Conservation (phyloP, 2,113 vertebrate genomes). For the Trochalopteron elliotii region DNA sequence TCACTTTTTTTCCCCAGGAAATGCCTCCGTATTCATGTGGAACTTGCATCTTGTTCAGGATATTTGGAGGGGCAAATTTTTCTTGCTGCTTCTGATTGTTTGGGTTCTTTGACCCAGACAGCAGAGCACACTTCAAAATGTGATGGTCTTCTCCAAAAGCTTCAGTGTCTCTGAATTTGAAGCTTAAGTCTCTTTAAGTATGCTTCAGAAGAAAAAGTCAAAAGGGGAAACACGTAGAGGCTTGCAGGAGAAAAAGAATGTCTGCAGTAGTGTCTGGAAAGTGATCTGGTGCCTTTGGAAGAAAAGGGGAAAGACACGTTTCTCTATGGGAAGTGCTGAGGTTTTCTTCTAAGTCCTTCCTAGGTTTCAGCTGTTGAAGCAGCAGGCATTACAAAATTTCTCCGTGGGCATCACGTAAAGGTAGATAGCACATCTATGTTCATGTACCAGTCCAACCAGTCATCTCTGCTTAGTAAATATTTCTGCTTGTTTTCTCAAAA, state of each 20-base stretch:
- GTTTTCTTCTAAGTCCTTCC: neutral
- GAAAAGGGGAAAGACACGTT: neutral
- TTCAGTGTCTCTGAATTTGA: neutral
- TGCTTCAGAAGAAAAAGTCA: neutral
- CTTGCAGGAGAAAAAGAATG: neutral
- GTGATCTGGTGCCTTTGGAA: neutral
- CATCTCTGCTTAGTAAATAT: neutral
- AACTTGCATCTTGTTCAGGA: neutral
- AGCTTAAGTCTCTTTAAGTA: neutral
- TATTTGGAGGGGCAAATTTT: neutral
- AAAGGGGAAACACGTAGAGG: neutral
- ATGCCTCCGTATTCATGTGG: neutral
- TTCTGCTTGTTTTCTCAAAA: neutral
- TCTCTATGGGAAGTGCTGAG: neutral
- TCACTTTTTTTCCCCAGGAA: neutral
- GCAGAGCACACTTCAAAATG: neutral
- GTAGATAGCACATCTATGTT: neutral
- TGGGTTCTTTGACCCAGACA: neutral
- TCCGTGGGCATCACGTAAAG: neutral
- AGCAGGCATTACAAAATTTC: neutral
- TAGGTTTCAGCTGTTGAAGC: neutral
- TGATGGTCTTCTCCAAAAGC: neutral
- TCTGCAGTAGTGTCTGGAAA: neutral
- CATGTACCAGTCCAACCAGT: neutral
- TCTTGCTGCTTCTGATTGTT: neutral